These are phyloP conservation scores for Echinometra lucunter DNA, from an alignment of 53 echinoderm and acorn worm species.

Conservation along the genomic window DNA sequence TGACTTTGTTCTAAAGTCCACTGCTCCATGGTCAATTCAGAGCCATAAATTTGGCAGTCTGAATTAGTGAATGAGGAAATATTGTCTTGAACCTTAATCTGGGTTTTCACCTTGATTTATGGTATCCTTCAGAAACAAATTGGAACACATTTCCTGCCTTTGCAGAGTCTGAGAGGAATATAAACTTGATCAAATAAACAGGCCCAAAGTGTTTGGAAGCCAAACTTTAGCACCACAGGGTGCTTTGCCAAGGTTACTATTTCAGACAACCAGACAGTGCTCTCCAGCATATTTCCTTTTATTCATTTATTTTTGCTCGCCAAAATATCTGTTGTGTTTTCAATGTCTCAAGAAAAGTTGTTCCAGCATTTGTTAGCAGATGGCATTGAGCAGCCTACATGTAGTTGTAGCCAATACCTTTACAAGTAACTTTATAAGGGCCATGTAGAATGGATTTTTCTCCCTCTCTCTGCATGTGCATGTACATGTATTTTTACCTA, in stretches of 20 bases:
- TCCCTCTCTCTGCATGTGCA: too few relatives aligned
- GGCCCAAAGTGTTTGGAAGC: neutral
- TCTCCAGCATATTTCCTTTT: neutral
- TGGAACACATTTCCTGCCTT: slow-evolving; percentile 27
- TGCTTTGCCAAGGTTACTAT: neutral
- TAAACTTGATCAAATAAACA: too few relatives aligned
- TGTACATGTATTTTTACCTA: too few relatives aligned
- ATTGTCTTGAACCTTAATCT: neutral
- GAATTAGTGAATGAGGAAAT: neutral
- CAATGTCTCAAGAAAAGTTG: neutral
- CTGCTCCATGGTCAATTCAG: neutral
- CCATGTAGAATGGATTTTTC: too few relatives aligned
- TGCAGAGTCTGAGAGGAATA: slow-evolving; percentile 5
- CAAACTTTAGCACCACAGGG: neutral
- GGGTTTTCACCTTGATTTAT: slow-evolving; percentile 5
- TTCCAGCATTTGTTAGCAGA: too few relatives aligned
- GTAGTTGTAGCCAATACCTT: too few relatives aligned
- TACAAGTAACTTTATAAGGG: too few relatives aligned
- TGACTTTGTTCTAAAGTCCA: neutral
- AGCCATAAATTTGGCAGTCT: neutral
- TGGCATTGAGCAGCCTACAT: too few relatives aligned
- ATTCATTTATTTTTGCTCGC: neutral
- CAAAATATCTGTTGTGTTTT: too few relatives aligned
- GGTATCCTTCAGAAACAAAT: slow-evolving; percentile 12
- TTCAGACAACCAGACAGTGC: neutral